Conservation (phyloP, 2,113 vertebrate species). For the Sorex fumeus region DNA sequence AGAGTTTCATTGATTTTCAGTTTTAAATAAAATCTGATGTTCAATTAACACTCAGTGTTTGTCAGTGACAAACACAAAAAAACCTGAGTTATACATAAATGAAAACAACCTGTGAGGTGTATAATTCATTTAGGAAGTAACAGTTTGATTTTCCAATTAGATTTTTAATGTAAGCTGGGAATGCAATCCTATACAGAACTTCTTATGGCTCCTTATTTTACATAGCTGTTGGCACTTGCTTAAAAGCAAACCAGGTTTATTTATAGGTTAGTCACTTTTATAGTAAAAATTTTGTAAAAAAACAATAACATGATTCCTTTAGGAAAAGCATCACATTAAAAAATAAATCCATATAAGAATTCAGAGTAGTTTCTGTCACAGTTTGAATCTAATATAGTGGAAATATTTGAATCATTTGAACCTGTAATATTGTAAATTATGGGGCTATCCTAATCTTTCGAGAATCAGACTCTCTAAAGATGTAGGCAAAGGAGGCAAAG, state of each 20-base stretch:
- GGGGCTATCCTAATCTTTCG: background rate
- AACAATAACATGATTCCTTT: constrained; percentile 66
- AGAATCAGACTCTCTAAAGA: constrained; percentile 44
- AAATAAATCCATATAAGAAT: background rate
- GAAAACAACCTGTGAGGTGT: constrained; percentile 9
- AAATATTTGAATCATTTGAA: background rate
- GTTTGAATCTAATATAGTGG: background rate
- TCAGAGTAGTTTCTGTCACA: constrained; percentile 21
- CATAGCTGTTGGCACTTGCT: constrained; percentile 57
- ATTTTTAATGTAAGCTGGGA: constrained; percentile 48
- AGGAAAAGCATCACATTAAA: constrained; percentile 27
- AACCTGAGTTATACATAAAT: background rate
- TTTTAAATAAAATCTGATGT: constrained; percentile 35
- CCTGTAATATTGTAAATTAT: constrained; percentile 23
- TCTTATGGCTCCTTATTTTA: constrained; percentile 1
- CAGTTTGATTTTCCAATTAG: constrained; percentile 49
- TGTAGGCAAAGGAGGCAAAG: background rate
- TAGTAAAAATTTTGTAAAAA: constrained; percentile 76
- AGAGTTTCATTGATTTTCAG: constrained; percentile 42
- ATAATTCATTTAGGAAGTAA: constrained; percentile 59
- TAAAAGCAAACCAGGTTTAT: constrained; percentile 52
- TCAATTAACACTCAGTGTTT: constrained; percentile 42
- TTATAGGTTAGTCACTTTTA: constrained; percentile 14
- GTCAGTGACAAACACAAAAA: no score
- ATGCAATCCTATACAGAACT: constrained; percentile 31